Evolutionary conservation across 2,888 invertebrate genomes (phyloP), one percentile per base, ranked within the genome.

Genomic region (Petrolisthes manimaculis): DNA sequence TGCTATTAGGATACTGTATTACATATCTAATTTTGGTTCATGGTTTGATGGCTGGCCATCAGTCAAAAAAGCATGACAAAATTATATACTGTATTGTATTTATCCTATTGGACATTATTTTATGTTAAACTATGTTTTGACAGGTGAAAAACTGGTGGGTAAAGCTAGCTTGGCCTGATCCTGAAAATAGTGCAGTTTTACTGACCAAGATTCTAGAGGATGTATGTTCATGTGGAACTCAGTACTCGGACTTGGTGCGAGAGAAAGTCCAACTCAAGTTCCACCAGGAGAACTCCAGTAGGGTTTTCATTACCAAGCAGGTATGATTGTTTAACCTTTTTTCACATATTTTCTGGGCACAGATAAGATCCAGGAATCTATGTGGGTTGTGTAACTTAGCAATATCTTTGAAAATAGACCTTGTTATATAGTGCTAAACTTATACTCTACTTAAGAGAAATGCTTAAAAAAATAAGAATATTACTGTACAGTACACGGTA

Each of bases 121-220:
- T 37, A 37, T 37, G 37, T 37, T 37, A 37, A 37, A 37, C 37
- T 37, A 37, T 37, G 37, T 37, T 9, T 2, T 61, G 9, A 21
- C 86, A 91, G 90, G 84, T 91, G 9, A 87, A 89, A 21, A 89
- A 87, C 82, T 91, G 90, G 90, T 91, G 90, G 90, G 83, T 86
- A 55, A 89, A 91, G 84, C 89, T 91, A 55, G 84, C 83, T 1
- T 91, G 90, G 90, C 90, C 90, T 2, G 90, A 91, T 54, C 89
- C 86, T 9, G 89, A 91, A 82, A 88, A 91, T 86, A 88, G 89
- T 55, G 84, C 86, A 5, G 86, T 91, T 5, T 24, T 91, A 54
- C 84, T 91, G 78, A 86, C 89, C 51, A 89, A 86, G 21, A 89
- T 91, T 24, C 67, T 91, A 14, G 90, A 91, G 61, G 89, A 91